These are phyloP conservation scores for Caenorhabditis macrosperma DNA, from an alignment of 2,888 invertebrate genomes.

Conservation along the genomic window DNA sequence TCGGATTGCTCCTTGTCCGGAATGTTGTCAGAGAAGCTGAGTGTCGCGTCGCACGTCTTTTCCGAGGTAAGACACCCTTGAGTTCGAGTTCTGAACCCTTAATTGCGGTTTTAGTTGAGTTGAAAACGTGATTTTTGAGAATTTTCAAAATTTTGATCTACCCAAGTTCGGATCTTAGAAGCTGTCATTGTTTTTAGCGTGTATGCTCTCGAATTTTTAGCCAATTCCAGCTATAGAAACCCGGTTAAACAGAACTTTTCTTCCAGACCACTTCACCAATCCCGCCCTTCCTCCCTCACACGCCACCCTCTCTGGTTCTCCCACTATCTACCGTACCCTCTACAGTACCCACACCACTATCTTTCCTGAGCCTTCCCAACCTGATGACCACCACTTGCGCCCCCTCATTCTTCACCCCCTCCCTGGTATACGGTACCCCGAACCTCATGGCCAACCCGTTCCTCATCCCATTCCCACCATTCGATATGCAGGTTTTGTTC, in stretches of 20 bases:
- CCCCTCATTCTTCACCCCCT: slow-evolving; percentile 20
- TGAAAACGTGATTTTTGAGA: not conserved
- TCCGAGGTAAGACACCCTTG: slow-evolving; percentile 1
- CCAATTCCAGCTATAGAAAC: not conserved
- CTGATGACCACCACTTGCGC: slow-evolving; percentile 27
- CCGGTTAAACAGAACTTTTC: no score
- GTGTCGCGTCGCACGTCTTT: slow-evolving; percentile 2
- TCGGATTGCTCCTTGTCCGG: slow-evolving; percentile 52
- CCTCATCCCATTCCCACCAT: slow-evolving; percentile 25
- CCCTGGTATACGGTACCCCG: slow-evolving; percentile 20
- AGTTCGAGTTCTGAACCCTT: not conserved
- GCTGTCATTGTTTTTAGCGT: no score
- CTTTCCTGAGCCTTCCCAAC: not conserved
- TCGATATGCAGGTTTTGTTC: slow-evolving; percentile 51
- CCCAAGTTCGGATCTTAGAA: no score
- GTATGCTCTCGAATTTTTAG: not conserved
- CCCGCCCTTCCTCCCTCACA: not conserved
- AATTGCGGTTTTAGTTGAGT: not conserved
- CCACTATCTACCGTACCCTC: not conserved
- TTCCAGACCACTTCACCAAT: not conserved
- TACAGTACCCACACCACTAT: not conserved
- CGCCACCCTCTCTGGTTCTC: not conserved
- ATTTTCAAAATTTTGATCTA: no score
- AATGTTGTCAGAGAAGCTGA: slow-evolving; percentile 23
- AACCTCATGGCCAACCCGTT: slow-evolving; percentile 34